These are phyloP conservation scores for Zaprionus nigranus DNA, from an alignment of 1,140 invertebrate genomes.

Conservation along the genomic window DNA sequence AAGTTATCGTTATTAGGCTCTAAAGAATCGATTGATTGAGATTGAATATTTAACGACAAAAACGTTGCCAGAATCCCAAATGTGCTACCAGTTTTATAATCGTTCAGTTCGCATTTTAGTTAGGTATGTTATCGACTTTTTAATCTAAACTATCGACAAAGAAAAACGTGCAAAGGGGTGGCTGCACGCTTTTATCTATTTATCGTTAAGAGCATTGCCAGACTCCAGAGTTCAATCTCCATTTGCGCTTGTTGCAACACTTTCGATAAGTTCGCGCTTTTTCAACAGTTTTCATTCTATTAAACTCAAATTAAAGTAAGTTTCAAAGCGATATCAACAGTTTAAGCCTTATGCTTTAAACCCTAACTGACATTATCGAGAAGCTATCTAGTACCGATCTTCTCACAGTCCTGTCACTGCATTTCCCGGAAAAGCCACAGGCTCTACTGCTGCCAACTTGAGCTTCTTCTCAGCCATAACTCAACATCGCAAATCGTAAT, in stretches of 20 bases:
- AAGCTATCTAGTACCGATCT: background rate
- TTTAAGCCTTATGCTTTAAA: background rate
- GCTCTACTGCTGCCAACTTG: slow-evolving; percentile 31
- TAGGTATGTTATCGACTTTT: background rate
- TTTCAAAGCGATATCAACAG: background rate
- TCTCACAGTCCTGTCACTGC: background rate
- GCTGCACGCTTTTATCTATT: too few relatives aligned
- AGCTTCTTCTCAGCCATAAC: slow-evolving; percentile 17
- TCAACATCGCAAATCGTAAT: slow-evolving; percentile 55
- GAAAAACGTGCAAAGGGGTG: background rate
- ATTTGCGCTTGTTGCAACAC: background rate
- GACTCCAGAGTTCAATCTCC: background rate
- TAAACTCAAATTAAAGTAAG: background rate
- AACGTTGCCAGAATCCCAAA: background rate
- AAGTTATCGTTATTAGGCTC: background rate
- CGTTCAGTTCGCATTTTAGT: too few relatives aligned
- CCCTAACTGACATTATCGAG: background rate
- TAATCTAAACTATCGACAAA: background rate
- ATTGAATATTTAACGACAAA: background rate
- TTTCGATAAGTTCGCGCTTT: background rate
- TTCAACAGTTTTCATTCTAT: background rate
- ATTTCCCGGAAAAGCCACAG: slow-evolving; percentile 14
- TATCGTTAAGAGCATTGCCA: background rate
- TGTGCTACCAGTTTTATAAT: too few relatives aligned
- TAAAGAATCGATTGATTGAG: background rate